A percentile compares a stretch with the other conserved stretches of the same genome.
Evolutionary conservation across 2,797 vertebrate genomes (phyloP).

Genomic region (Ibycter americanus): DNA sequence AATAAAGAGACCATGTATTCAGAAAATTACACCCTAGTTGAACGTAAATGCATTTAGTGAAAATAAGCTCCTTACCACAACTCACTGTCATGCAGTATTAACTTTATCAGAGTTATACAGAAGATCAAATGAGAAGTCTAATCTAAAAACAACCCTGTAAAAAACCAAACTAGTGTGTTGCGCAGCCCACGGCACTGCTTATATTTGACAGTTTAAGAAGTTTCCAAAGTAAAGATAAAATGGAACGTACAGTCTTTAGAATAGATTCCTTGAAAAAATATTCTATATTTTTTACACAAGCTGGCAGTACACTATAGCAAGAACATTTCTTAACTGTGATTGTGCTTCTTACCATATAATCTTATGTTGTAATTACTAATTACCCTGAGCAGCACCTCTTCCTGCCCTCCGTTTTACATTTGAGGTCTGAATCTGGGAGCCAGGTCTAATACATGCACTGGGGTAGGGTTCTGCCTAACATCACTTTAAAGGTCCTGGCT

Average conservation of each 20-base stretch:
- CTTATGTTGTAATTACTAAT: neutral
- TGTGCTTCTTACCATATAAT: neutral
- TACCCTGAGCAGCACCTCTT: neutral
- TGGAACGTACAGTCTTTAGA: neutral
- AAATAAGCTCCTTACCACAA: conserved; percentile 29
- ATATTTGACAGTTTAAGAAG: neutral
- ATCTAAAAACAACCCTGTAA: conserved; percentile 12
- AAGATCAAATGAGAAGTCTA: neutral
- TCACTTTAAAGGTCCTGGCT: neutral
- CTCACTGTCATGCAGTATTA: neutral
- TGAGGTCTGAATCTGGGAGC: neutral
- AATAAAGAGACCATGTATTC: neutral
- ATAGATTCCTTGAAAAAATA: neutral
- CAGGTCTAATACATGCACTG: neutral
- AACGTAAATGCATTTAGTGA: neutral
- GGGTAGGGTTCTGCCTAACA: neutral
- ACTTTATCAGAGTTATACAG: neutral
- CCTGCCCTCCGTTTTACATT: accelerated
- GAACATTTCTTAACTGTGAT: neutral
- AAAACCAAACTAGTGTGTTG: neutral
- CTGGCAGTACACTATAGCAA: neutral
- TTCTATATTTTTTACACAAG: neutral
- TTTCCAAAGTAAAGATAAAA: conserved; percentile 1
- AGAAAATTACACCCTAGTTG: neutral
- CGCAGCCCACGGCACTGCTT: neutral